Base-by-base conservation (phyloP, 2,113 vertebrate genomes). In the Sapayoa aenigma region DNA sequence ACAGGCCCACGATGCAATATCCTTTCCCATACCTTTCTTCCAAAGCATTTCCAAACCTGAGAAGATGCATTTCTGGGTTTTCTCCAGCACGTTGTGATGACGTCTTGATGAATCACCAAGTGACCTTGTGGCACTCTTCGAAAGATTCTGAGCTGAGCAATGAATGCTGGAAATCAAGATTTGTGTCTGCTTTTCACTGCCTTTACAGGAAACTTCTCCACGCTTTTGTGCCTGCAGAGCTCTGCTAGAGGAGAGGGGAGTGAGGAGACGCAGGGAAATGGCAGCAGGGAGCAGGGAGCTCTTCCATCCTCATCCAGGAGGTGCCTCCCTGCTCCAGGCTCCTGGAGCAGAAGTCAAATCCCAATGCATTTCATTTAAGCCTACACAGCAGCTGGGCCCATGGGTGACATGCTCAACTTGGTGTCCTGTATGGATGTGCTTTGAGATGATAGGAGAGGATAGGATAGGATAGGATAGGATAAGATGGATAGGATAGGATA, bases 61-160 rank as follows among this genome's bases (percentile, higher is more conserved):
- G 69, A 72, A 44, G 35, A 41, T 30, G 31, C 42, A 25, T 67
- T 81, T 74, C 77, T 71, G 73, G 19, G 35, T 30, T 52, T 78
- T 14, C 44, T 76, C 24, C 2, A 3, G 22, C 25, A 11, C 18
- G 5, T 44, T 56, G 41, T 1, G 1, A 16, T 2, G 5, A 15
- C 22, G 11, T 30, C 19, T 19, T 46, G 23, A 22, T 11, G 28
- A 25, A 44, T 21, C 20, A 24, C 19, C 41, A 41, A 27, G 25
- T 2, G 18, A 66, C 27, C 14, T 58, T 0, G 0, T 33, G 60
- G 27, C 62, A 41, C 12, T 59, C 28, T 46, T 63, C 46, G 35
- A 14, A 67, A 75, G 21, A 28, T 30, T 35, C 30, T 52, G 35
- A 69, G 41, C n/a, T 3, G 2, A 56, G 35, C 21, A 37, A 39